Evolutionary conservation across 2,113 vertebrate species (phyloP).

Genomic region (Anhinga rufa): DNA sequence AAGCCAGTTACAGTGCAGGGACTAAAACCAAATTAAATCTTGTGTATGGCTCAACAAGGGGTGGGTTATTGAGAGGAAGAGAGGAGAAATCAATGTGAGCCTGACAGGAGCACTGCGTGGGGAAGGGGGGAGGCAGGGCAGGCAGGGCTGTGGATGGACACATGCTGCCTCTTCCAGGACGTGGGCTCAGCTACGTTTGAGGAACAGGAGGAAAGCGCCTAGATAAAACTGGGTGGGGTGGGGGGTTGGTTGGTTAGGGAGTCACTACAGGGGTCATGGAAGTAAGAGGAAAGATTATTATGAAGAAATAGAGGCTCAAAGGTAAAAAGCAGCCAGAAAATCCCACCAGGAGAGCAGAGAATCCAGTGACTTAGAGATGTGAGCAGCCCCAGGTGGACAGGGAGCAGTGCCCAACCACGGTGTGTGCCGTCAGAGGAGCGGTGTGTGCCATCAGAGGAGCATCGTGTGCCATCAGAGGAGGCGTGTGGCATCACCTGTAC

Average conservation of each 20-base stretch:
- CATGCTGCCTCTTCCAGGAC: not conserved
- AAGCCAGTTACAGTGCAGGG: slow-evolving; percentile 34
- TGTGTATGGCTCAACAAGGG: slow-evolving; percentile 35
- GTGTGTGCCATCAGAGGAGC: not conserved
- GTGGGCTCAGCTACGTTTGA: rapidly evolving
- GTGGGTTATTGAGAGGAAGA: slow-evolving; percentile 14
- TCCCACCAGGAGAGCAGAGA: not conserved
- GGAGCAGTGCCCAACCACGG: rapidly evolving
- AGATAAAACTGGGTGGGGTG: not conserved
- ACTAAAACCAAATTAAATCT: slow-evolving; percentile 51
- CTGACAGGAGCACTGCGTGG: not conserved
- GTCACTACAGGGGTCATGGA: not conserved
- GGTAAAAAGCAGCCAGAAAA: not conserved
- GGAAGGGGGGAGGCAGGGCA: not conserved
- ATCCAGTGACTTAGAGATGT: not conserved
- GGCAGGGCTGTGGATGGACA: not conserved
- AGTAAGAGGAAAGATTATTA: not conserved
- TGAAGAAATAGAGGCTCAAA: not conserved
- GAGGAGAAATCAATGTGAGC: slow-evolving; percentile 35
- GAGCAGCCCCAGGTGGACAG: not conserved
- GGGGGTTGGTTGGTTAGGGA: not conserved
- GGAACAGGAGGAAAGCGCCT: not conserved
- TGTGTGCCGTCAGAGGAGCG: not conserved
- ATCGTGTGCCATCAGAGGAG: not conserved
- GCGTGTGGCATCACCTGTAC: not conserved